A percentile compares a stretch with the other conserved stretches of the same genome.
These are phyloP conservation scores for Pachymerium ferrugineum DNA, from an alignment of 2,888 invertebrate genomes.

Conservation along the genomic window DNA sequence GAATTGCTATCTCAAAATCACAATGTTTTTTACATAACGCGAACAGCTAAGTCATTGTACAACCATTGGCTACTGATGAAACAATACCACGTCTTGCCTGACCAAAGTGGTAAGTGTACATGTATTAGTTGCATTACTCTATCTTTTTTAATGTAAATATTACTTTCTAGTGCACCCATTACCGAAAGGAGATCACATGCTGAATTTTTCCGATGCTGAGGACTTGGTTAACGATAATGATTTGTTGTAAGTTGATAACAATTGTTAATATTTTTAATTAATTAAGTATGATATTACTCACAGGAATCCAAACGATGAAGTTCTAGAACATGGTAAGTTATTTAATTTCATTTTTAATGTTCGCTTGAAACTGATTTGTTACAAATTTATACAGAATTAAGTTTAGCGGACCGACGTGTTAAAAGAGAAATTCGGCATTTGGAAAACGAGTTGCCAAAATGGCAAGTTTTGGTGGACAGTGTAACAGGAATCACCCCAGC, in stretches of 20 bases:
- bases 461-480: constrained; percentile 89
- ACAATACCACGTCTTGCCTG: constrained; percentile 82
- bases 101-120: constrained; percentile 64
- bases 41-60: constrained; percentile 77
- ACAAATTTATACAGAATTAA: constrained; percentile 38
- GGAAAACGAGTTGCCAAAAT: constrained; percentile 81
- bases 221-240: constrained; percentile 80
- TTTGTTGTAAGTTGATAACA: constrained; percentile 50
- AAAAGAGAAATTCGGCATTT: constrained; percentile 80
- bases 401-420: constrained; percentile 54
- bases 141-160: not conserved
- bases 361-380: not conserved
- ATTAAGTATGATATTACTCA: constrained; percentile 30
- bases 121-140: not conserved
- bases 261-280: not conserved
- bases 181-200: constrained; percentile 48
- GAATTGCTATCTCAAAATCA: constrained; percentile 76
- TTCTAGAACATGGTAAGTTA: constrained; percentile 64
- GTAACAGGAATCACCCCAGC: constrained; percentile 75
- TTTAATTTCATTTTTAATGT: not conserved
- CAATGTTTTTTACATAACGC: constrained; percentile 75
- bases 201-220: constrained; percentile 82
- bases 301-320: constrained; percentile 71
- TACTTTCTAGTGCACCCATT: constrained; percentile 48
- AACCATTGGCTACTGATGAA: constrained; percentile 90